Evolutionary conservation across 2,888 invertebrate species (phyloP), one percentile per base, ranked within the genome.

Genomic region (Orthonychiurus folsomi): DNA sequence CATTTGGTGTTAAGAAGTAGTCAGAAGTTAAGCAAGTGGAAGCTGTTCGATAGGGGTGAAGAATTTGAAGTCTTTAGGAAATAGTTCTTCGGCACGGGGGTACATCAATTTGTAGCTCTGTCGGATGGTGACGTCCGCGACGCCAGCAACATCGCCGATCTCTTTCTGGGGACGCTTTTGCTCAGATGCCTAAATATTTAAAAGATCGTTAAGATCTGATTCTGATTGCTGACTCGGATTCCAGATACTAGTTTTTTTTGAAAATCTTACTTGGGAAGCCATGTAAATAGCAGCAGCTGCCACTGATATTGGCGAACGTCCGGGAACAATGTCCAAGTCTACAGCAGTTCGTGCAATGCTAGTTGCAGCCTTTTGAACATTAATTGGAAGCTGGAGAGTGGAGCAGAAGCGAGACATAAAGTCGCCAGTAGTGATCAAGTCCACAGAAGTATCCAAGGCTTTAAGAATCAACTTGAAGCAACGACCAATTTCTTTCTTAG

Each of bases 391-490:
- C 65, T 80, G 88, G 72, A 99, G 81, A 77, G 96, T 97, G 0
- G 95, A 90, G 77, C 99, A 99, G 80, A 99, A 99, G 71, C 92
- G 83, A 26, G 94, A 95, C 97, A 99, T 99, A 77, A 99, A 99
- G 77, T 99, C 99, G 1, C 93, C 95, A 0, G 96, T 97, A 0
- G 96, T 99, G 64, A 99, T 97, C 63, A 95, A 84, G 76, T 96
- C 95, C 5, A 99, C 94, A 37, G 91, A 95, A 0, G 97, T 99
- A 77, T 96, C 94, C 59, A 99, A 80, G 0, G 93, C 94, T 77
- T 95, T 95, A 50, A 97, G 80, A 65, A 99, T 99, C 52, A 97
- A 79, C 76, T 97, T 97, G 79, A 99, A 99, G 77, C 97, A 97
- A 70, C 96, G 81, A 0, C 99, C 99, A 64, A 99, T 99, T 80